Base-by-base conservation (phyloP, 1,140 invertebrate genomes). In the Bombus turneri region DNA sequence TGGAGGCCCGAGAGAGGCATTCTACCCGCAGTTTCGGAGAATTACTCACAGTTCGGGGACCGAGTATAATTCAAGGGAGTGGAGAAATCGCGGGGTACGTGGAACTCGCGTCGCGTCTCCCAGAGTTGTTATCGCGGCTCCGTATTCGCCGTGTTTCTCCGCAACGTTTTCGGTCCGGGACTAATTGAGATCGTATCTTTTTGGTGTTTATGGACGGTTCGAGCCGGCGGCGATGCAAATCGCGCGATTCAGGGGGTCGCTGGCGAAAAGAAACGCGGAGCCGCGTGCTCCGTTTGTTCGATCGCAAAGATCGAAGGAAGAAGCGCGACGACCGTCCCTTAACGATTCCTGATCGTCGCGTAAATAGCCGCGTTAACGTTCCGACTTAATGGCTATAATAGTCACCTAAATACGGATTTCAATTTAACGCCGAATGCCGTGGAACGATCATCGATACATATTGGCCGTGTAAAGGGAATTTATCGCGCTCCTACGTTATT, bases 111-210 rank as follows among this genome's bases (percentile, higher is more conserved):
- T 39, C 78, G 43, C 78, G 78, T 69, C 77, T 28, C 80, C 78
- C 73, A 47, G n/a, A 78, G 72, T 88, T 71, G 86, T 91, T 91
- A 91, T 91, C 89, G 73, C 41, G 53, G 77, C 0, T 15, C 37
- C 37, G n/a, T 64, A 87, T 88, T 81, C 83, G 80, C 76, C 79
- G 59, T 37, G 85, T 77, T 69, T 77, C 53, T 37, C 10, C 66
- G 66, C 64, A 39, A 68, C 74, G 72, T 39, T 90, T 90, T 83
- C 80, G 75, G 66, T n/a, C 68, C 64, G 72, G 68, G 79, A 77
- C 89, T 91, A 91, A 91, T 91, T 91, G 90, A 91, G 90, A 91
- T 88, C 84, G 85, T 91, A 90, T 91, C 87, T 90, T 73, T 76
- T 76, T 37, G 39, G 59, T 90, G 86, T 88, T 90, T 88, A 90